Base-by-base conservation (phyloP, 2,888 invertebrate genomes). In the Romanomermis culicivorax region DNA sequence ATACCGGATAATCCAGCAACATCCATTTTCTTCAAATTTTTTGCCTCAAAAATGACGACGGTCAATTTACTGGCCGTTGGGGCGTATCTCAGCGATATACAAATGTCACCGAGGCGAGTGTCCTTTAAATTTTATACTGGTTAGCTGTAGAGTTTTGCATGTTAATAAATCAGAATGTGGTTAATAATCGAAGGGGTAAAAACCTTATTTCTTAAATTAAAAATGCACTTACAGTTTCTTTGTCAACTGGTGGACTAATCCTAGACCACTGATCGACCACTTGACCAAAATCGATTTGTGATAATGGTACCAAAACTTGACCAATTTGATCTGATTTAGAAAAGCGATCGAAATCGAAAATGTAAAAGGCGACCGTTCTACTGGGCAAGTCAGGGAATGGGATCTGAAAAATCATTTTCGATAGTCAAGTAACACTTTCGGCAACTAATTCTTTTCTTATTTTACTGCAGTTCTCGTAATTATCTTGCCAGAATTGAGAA, bases 271-370 rank as follows among this genome's bases (percentile, higher is more conserved):
- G 95, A 73, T 97, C 95, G 68, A 97, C 86, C 54, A 93, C 91
- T 71, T 93, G 89, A 61, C 95, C 95, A 75, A 97, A 78, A 75
- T 97, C 97, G 64, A 97, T 83, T 70, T 88, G 87, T 74, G 93
- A 95, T 60, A 97, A 77, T 26, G 97, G 91, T 61, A 97, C 85
- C 74, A 93, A 87, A 64, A 97, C 91, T 74, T 95, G 95, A 61
- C 97, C 97, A 68, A 97, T 97, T 75, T 95, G 95, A 76, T 99
- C 97, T 76, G 97, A 97, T 73, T 99, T 97, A 61, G 93, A 95
- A 78, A 99, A 99, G 63, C 97, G 83, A 75, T 99, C 97, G 73
- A 97, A 97, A 76, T 97, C 97, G 76, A 93, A 97, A 69, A 97
- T 88, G 64, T 95, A 93, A 74, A 99, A 95, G 61, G 89, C 88